A percentile compares a stretch with the other conserved stretches of the same genome.
These are phyloP conservation scores for Psettodes erumei DNA, from an alignment of 2,113 vertebrate genomes.

Conservation along the genomic window DNA sequence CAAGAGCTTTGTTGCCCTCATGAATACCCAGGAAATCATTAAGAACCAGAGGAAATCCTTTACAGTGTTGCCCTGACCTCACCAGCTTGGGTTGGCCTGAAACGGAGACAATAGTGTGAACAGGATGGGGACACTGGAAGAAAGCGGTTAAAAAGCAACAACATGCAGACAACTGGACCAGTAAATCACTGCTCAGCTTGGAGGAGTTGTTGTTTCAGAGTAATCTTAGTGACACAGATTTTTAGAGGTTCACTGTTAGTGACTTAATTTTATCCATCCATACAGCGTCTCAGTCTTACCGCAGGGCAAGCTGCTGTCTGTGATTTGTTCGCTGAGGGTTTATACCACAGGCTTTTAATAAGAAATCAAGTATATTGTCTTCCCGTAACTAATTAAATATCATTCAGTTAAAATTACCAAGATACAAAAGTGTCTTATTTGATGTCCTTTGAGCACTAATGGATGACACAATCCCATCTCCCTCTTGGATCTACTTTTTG, in stretches of 20 bases:
- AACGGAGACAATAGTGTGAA: constrained; percentile 82
- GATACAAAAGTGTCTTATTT: neutral
- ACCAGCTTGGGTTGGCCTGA: constrained; percentile 71
- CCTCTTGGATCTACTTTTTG: neutral
- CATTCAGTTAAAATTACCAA: neutral
- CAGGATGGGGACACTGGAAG: constrained; percentile 69
- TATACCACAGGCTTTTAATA: constrained; percentile 13
- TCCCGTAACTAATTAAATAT: constrained; percentile 1
- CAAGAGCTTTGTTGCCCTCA: constrained; percentile 77
- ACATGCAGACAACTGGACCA: constrained; percentile 58
- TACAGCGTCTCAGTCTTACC: neutral
- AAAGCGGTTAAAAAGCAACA: constrained; percentile 55
- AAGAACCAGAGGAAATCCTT: constrained; percentile 86
- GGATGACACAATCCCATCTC: neutral
- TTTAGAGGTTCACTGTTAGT: constrained; percentile 6
- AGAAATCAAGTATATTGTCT: neutral
- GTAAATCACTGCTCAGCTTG: constrained; percentile 54
- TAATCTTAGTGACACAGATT: neutral
- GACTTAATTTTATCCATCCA: neutral
- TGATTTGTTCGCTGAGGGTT: constrained; percentile 3
- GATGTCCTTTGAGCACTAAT: neutral
- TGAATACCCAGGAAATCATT: constrained; percentile 87
- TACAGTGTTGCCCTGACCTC: constrained; percentile 83
- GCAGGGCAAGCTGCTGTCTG: neutral
- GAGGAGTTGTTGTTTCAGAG: constrained; percentile 7